Evolutionary conservation across 2,888 invertebrate species (phyloP).

Genomic region (Machimus atricapillus): DNA sequence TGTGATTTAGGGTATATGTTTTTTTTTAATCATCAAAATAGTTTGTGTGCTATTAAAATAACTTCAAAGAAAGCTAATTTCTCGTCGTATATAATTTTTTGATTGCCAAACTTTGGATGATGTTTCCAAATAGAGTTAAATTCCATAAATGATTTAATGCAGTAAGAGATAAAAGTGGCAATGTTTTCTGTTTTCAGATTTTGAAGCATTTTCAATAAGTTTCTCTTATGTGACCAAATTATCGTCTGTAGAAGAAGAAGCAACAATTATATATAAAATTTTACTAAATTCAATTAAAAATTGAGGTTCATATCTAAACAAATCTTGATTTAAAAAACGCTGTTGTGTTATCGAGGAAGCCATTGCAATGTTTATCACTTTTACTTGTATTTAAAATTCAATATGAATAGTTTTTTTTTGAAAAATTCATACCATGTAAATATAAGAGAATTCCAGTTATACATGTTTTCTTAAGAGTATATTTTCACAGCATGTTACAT

Average conservation of each 20-base stretch:
- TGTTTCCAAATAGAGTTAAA: too few species aligned
- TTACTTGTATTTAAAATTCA: conserved; percentile 16
- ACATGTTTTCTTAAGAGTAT: conserved; percentile 22
- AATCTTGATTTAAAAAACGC: neutral
- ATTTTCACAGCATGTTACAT: conserved; percentile 23
- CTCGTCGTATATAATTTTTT: too few species aligned
- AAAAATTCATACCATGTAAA: conserved; percentile 16
- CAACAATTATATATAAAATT: neutral
- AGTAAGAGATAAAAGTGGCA: neutral
- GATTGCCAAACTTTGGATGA: too few species aligned
- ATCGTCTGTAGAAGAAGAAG: too few species aligned
- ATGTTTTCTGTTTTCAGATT: neutral
- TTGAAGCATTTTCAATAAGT: neutral
- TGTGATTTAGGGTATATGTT: neutral
- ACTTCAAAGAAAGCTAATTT: neutral
- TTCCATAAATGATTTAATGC: too few species aligned
- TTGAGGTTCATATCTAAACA: neutral
- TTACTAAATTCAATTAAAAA: neutral
- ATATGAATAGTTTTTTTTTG: conserved; percentile 5
- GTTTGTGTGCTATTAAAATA: neutral
- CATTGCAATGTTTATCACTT: neutral
- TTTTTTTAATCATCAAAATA: neutral
- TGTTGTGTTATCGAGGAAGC: neutral
- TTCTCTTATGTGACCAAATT: too few species aligned
- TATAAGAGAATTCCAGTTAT: conserved; percentile 6